Percentiles rank a stretch among this genome's conserved stretches.
These are phyloP conservation scores for Platalea minor DNA, from an alignment of 2,797 vertebrate species.

Conservation along the genomic window DNA sequence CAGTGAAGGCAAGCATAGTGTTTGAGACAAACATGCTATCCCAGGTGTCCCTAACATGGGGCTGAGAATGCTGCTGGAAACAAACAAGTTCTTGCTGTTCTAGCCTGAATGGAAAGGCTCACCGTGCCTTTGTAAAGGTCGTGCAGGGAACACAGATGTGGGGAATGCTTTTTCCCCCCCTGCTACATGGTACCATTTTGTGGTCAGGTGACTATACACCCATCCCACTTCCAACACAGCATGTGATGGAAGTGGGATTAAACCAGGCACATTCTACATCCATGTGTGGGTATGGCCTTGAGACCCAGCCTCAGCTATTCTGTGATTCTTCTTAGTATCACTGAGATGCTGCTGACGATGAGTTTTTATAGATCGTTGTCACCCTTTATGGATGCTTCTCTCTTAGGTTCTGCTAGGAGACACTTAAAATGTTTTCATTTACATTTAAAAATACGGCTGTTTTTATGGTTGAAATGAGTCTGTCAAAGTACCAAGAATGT, in stretches of 20 bases:
- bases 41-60: background rate
- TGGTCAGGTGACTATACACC: background rate
- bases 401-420: background rate
- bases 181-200: background rate
- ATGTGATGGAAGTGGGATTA: background rate
- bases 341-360: background rate
- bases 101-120: background rate
- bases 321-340: background rate
- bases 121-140: background rate
- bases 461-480: background rate
- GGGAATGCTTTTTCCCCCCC: background rate
- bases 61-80: background rate
- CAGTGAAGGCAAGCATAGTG: background rate
- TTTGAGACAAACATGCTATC: background rate
- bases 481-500: background rate
- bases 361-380: background rate
- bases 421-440: background rate
- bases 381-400: background rate
- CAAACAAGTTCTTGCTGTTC: background rate
- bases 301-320: background rate
- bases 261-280: background rate
- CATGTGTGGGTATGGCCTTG: background rate
- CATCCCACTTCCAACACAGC: background rate
- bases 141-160: accelerated
- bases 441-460: background rate